A percentile compares a stretch with the other conserved stretches of the same genome.
Conservation (phyloP, 2,113 vertebrate genomes). For the Amphiprion percula region DNA sequence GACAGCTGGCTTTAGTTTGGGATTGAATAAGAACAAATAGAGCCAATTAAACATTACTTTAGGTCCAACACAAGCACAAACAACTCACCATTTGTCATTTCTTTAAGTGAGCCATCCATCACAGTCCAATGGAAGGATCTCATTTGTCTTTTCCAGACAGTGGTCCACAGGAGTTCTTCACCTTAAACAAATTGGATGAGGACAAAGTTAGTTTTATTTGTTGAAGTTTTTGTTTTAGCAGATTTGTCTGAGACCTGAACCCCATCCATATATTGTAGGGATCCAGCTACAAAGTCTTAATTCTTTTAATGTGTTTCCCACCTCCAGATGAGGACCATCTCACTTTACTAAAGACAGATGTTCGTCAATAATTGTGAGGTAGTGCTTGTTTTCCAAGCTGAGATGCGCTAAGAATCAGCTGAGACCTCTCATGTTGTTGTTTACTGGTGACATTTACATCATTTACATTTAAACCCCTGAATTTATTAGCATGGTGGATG, state of each 20-base stretch:
- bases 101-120: constrained; percentile 9
- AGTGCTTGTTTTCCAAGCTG: not conserved
- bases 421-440: not conserved
- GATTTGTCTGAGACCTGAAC: not conserved
- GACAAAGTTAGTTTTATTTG: not conserved
- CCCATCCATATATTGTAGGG: too few relatives aligned
- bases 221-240: not conserved
- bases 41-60: constrained; percentile 8
- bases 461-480: not conserved
- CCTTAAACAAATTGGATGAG: not conserved
- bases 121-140: not conserved
- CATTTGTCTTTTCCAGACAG: constrained; percentile 2
- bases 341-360: not conserved
- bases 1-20: not conserved
- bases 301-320: not conserved
- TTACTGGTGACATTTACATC: not conserved
- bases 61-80: constrained; percentile 24
- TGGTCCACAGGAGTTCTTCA: not conserved
- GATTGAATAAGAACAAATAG: not conserved
- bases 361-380: not conserved
- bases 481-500: not conserved
- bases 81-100: constrained; percentile 27
- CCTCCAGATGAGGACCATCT: not conserved
- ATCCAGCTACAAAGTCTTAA: not conserved
- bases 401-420: not conserved